Percentiles rank a stretch among this genome's conserved stretches.
Evolutionary conservation across 2,113 vertebrate genomes (phyloP).

Genomic region (Gallinago undulata): DNA sequence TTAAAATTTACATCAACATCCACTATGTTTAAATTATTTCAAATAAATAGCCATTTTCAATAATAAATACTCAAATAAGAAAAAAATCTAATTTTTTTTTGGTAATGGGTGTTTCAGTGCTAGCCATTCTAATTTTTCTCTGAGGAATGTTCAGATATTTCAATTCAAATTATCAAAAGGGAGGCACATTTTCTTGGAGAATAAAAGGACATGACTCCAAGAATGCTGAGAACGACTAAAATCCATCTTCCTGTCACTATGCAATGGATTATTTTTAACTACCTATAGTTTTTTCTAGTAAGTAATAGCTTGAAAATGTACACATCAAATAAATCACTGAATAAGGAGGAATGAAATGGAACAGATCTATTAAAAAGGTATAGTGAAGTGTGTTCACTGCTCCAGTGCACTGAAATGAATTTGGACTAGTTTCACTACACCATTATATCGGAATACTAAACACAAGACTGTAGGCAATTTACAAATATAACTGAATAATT

Average conservation of each 20-base stretch:
- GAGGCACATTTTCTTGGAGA: neutral
- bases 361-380: neutral
- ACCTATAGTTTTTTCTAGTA: neutral
- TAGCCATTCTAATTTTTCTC: neutral
- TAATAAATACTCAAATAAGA: neutral
- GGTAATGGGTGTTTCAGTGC: neutral
- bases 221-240: neutral
- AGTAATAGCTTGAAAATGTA: neutral
- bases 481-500: neutral
- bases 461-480: neutral
- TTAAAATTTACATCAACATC: neutral
- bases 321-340: neutral
- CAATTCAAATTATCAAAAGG: neutral
- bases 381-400: neutral
- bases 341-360: conserved; percentile 21
- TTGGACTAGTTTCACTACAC: neutral
- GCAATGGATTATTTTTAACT: conserved; percentile 1
- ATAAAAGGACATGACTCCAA: neutral
- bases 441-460: neutral
- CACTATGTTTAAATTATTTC: neutral
- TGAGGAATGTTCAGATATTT: neutral
- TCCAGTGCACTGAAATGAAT: neutral
- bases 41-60: neutral
- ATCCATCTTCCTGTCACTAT: conserved; percentile 15
- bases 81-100: neutral